Evolutionary conservation across 2,797 vertebrate genomes (phyloP).

Genomic region (Bradypus variegatus): DNA sequence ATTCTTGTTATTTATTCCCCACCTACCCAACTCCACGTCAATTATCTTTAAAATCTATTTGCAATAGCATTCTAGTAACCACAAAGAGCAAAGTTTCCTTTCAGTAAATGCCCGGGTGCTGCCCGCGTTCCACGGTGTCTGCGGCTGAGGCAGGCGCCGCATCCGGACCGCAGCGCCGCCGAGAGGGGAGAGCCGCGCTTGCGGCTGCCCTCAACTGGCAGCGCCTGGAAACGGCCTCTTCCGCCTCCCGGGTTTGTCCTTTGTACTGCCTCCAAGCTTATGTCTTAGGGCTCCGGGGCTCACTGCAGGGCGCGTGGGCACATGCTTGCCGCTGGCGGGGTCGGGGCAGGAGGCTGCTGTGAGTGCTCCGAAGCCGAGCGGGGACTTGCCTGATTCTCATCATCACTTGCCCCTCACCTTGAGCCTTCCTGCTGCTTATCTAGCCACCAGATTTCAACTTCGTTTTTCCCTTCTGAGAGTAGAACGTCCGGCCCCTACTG

Average conservation of each 20-base stretch:
- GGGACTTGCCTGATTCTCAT: background rate
- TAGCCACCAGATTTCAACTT: background rate
- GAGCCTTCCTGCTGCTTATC: background rate
- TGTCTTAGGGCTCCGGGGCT: background rate
- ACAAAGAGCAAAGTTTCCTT: background rate
- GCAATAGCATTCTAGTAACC: background rate
- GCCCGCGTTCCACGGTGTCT: background rate
- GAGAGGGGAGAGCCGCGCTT: background rate
- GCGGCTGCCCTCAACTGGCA: background rate
- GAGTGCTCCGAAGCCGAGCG: background rate
- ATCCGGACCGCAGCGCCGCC: too few relatives aligned
- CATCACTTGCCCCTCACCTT: background rate
- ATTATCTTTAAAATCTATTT: background rate
- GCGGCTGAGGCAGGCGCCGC: background rate
- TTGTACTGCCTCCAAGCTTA: background rate
- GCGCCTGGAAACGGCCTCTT: background rate
- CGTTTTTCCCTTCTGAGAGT: background rate
- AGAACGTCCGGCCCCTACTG: background rate
- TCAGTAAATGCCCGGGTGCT: background rate
- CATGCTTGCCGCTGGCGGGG: background rate
- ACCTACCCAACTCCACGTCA: background rate
- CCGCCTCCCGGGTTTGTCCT: background rate
- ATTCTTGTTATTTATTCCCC: background rate
- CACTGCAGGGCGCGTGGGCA: too few relatives aligned
- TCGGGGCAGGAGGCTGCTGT: background rate